These are phyloP conservation scores for Meiosimyza platycephala DNA, from an alignment of 2,888 invertebrate species.

Conservation along the genomic window DNA sequence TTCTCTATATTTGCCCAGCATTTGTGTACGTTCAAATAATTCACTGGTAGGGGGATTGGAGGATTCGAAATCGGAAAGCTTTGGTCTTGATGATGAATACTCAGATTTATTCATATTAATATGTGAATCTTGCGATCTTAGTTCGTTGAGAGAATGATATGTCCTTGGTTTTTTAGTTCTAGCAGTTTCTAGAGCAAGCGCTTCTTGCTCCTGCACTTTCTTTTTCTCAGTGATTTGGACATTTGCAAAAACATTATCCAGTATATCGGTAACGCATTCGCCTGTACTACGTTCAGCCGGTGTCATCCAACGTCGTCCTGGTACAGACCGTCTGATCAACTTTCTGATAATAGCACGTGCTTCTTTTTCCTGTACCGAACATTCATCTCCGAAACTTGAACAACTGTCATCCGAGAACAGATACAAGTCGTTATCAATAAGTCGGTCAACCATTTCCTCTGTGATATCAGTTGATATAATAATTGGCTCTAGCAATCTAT, in stretches of 20 bases:
- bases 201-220: neutral
- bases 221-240: slow-evolving; percentile 9
- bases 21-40: too few relatives aligned
- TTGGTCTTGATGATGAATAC: too few relatives aligned
- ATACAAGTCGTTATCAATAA: slow-evolving; percentile 56
- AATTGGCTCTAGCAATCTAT: slow-evolving; percentile 62
- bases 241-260: slow-evolving; percentile 51
- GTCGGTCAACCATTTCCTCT: slow-evolving; percentile 54
- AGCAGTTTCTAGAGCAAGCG: too few relatives aligned
- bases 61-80: too few relatives aligned
- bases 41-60: too few relatives aligned
- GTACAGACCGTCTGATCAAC: slow-evolving; percentile 54
- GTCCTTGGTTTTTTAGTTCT: neutral
- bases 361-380: slow-evolving; percentile 46
- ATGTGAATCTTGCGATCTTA: neutral
- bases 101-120: neutral
- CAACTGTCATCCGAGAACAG: slow-evolving; percentile 50
- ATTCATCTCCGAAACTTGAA: slow-evolving; percentile 44
- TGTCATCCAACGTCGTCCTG: slow-evolving; percentile 57
- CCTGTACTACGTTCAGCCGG: slow-evolving; percentile 51
- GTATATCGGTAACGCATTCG: slow-evolving; percentile 51
- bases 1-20: too few relatives aligned
- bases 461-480: slow-evolving; percentile 50
- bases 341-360: slow-evolving; percentile 56
- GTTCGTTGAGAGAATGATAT: too few relatives aligned